Base-by-base conservation (phyloP, 2,797 vertebrate species). In the Dryobates pubescens region DNA sequence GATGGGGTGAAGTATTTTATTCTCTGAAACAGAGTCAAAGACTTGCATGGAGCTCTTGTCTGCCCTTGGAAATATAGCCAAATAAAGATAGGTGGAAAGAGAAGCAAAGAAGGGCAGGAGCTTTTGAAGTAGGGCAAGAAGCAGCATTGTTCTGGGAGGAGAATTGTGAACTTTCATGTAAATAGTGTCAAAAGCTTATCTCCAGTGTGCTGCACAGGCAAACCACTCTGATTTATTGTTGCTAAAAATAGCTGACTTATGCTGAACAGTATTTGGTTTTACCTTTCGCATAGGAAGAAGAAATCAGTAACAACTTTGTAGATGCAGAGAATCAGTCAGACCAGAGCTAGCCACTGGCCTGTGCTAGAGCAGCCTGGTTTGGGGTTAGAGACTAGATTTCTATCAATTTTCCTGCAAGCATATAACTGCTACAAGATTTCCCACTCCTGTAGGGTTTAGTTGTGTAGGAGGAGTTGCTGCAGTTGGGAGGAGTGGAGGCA, bases 41-140 rank as follows among this genome's bases (percentile, higher is more conserved):
- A 83, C 81, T 47, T 65, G 38, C 41, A 30, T 11, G 26, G 54
- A 82, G 57, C 19, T 86, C 24, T 93, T 63, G 7, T 71, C 68
- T 83, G 73, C 56, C 61, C 63, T 89, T 91, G 88, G 74, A 81
- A 93, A 86, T 93, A 58, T 41, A 95, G 79, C 62, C 76, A 86
- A 64, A 75, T 29, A 88, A 51, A 86, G 38, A 94, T 56, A 38
- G 57, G 68, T 88, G 51, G 69, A 69, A 94, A 88, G 65, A 80
- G 47, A 49, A 74, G 47, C 29, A 67, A 70, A 74, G 38, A 64
- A 67, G 26, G 63, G 54, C 1, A 1, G 58, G 61, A 91, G 23
- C 34, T 43, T 92, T 82, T 64, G 20, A 79, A 89, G 45, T 24
- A 26, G n/a, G 38, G 73, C 79, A 54, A 90, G 58, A 32, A 91